Base-by-base conservation (phyloP, 2,113 vertebrate genomes). In the Eurypyga helias region DNA sequence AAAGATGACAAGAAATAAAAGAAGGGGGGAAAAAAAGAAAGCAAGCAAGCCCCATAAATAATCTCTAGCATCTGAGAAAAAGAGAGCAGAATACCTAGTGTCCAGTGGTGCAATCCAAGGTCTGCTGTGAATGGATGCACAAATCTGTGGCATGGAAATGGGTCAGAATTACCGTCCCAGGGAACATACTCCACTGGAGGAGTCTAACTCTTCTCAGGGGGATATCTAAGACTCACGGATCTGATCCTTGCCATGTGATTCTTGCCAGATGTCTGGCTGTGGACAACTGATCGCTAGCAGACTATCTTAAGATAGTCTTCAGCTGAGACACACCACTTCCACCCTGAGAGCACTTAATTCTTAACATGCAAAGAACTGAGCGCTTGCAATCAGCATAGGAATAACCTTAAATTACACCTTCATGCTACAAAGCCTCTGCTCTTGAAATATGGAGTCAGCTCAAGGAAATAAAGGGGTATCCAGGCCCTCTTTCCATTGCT, bases 401-500 rank as follows among this genome's bases (percentile, higher is more conserved):
- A 94, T 89, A 87, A 84, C 33, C 72, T 87, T 70, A 78, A 94
- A 87, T 87, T 87, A 71, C 29, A 81, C 52, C 48, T 91, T 55
- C 43, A 51, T 91, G 60, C 52, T 75, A 48, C 26, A 94, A 61
- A 94, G 33, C 52, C 70, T 82, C 28, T 84, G 20, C 14, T 78
- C 18, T 84, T 91, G 60, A 92, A 67, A 77, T 67, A 87, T 48
- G 46, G 51, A 96, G 33, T 34, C 64, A 87, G 52, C 46, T 87
- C 69, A 62, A 78, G 77, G 55, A 62, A 81, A 79, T 75, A 49
- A 91, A 85, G 14, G 21, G 6, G 9, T 80, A 54, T 58, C 41
- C 75, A 83, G 41, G 25, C 8, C 8, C 11, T 83, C 51, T 38
- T 70, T 62, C 54, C 1, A 0, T 57, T 92, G 18, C 17, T 90